Evolutionary conservation across 2,888 invertebrate species (phyloP), one percentile per base, ranked within the genome.

Genomic region (Hyles lineata): DNA sequence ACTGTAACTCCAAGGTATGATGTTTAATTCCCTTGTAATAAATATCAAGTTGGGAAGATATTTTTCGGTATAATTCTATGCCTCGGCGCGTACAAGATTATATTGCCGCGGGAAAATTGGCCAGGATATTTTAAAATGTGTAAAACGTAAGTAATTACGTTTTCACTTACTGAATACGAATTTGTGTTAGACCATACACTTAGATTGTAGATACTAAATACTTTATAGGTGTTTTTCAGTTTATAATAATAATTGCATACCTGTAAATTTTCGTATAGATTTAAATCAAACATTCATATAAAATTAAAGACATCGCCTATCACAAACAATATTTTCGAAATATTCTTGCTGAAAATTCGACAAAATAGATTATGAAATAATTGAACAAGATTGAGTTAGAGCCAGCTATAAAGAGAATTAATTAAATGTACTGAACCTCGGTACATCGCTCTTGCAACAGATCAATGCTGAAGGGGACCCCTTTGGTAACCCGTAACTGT

Each of bases 11-110:
- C 58, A 17, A 43, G 69, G 59, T 70, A 43, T 43, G 58, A 72
- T 52, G 72, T 32, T 67, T 55, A 63, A 63, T 52, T 32, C 23
- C 35, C 32, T 15, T 29, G 63, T 67, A 72, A 67, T 67, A 72
- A 25, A 9, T 72, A 72, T 67, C 55, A 72, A 67, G 67, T 72
- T 67, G 63, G 58, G 32, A 62, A 17, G 50, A 67, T 63, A 50
- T 21, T 23, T 67, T 67, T 67, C 50, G 67, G 8, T 67, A 67
- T 50, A 43, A 67, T 67, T 23, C 50, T 50, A 50, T 67, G 67
- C 43, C 43, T 67, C 50, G 15, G 23, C 67, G 67, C 67, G 43
- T 19, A 50, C 50, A 67, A 17, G 43, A 67, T 67, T 67, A 67
- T 67, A 67, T 67, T 67, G 50, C 50, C 2, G 15, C 23, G 19